Evolutionary conservation across 2,797 vertebrate species (phyloP).

Genomic region (Aythya fuligula): DNA sequence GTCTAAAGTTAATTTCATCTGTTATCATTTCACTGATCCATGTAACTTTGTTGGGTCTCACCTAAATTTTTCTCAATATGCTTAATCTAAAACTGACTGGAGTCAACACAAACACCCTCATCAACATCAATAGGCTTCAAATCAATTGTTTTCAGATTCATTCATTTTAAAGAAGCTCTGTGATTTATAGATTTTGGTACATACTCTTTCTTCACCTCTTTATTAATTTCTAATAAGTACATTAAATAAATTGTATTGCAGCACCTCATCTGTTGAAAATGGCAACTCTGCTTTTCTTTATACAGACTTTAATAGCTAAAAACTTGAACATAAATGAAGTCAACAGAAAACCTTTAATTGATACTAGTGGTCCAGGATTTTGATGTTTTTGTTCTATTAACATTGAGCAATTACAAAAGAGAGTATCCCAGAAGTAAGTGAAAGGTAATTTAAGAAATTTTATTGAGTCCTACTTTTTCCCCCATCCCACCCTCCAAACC

Average conservation of each 20-base stretch:
- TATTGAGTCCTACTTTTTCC: no score
- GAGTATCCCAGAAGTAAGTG: not conserved
- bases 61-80: not conserved
- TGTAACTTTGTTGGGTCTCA: not conserved
- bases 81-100: not conserved
- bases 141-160: not conserved
- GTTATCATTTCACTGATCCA: not conserved
- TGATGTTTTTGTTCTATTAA: not conserved
- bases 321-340: not conserved
- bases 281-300: not conserved
- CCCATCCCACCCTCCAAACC: no score
- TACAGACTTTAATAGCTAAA: not conserved
- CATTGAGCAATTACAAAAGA: not conserved
- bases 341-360: not conserved
- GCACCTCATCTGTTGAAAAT: not conserved
- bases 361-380: not conserved
- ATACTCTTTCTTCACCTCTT: not conserved
- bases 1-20: not conserved
- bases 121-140: not conserved
- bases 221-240: not conserved
- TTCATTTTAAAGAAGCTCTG: not conserved
- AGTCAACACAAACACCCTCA: not conserved
- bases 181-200: not conserved
- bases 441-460: not conserved
- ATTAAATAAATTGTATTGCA: not conserved